These are phyloP conservation scores for Mastigias papua DNA, from an alignment of 30 jellyfish, hydroid and myxozoan genomes.

Conservation along the genomic window DNA sequence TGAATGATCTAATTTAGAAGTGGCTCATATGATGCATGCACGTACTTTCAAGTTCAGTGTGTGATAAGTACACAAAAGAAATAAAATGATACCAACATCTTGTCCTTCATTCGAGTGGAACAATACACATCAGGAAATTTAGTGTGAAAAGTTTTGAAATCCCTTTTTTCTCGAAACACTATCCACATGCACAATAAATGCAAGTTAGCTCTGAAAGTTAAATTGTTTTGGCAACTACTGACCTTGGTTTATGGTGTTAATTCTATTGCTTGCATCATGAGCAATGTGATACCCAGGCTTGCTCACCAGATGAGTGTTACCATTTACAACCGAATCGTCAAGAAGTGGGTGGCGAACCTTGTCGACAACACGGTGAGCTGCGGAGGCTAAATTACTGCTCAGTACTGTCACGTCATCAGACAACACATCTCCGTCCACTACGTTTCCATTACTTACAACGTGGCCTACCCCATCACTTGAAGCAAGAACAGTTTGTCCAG, in stretches of 20 bases:
- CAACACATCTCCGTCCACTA: constrained; percentile 16
- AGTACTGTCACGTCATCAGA: constrained; percentile 30
- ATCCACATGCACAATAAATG: no score
- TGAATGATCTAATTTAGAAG: no score
- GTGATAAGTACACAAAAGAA: no score
- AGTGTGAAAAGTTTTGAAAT: no score
- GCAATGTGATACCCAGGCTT: constrained; percentile 17
- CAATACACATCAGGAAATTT: no score
- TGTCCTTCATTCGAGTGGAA: no score
- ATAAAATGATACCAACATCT: no score
- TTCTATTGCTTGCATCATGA: constrained; percentile 14
- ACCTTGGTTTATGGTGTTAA: constrained; percentile 43
- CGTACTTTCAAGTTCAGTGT: no score
- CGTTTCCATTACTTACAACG: constrained; percentile 37
- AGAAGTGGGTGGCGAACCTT: constrained; percentile 15
- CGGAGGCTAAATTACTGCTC: constrained; percentile 25
- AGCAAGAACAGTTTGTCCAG: not conserved
- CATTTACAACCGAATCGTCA: not conserved
- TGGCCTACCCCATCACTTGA: constrained; percentile 45
- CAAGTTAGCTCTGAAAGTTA: not conserved
- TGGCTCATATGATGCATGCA: no score
- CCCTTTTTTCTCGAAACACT: no score
- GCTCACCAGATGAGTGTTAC: not conserved
- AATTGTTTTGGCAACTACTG: constrained; percentile 11
- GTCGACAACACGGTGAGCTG: constrained; percentile 39